Evolutionary conservation across 1,140 invertebrate species (phyloP), one percentile per base, ranked within the genome.

Genomic region (Anastatus disparis): DNA sequence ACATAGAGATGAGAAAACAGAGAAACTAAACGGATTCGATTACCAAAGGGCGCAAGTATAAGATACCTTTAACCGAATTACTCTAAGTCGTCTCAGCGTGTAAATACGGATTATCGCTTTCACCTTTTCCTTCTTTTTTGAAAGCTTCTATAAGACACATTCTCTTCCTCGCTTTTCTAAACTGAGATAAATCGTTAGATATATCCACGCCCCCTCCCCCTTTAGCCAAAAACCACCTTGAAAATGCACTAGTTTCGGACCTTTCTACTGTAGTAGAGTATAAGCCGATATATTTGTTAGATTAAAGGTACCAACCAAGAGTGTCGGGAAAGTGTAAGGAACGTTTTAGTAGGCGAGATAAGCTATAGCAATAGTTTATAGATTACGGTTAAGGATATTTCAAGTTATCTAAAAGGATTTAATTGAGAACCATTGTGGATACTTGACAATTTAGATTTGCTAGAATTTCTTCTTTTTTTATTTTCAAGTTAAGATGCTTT

Each of bases 21-120:
- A n/a, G n/a, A n/a, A 58, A 67, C 66, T 61, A 61, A 69, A 69
- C 44, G 55, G 66, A 69, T 69, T 69, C 66, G 56, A 69, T 69
- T 69, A 69, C 31, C 46, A n/a, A n/a, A n/a, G n/a, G n/a, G 26
- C 27, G 44, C 26, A 22, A 59, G 50, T 15, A 29, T 8, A 2
- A 46, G 29, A 15, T 52, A 35, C n/a, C 31, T 56, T 63, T 69
- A 61, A 69, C 31, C 66, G 58, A 69, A 69, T 69, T 52, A 69
- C 46, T n/a, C 66, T 22, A 26, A 27, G 35, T 26, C 20, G 15
- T 17, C 42, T 44, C 13, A 38, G 35, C 46, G 66, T 69, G 44
- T 69, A 69, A 69, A 69, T 53, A 61, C 44, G 58, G 66, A 69
- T 69, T 69, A 69, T 61, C 56, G 31, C n/a, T n/a, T n/a, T n/a